A percentile compares a stretch with the other conserved stretches of the same genome.
Conservation (phyloP, 2,113 vertebrate genomes). For the Passer domesticus region DNA sequence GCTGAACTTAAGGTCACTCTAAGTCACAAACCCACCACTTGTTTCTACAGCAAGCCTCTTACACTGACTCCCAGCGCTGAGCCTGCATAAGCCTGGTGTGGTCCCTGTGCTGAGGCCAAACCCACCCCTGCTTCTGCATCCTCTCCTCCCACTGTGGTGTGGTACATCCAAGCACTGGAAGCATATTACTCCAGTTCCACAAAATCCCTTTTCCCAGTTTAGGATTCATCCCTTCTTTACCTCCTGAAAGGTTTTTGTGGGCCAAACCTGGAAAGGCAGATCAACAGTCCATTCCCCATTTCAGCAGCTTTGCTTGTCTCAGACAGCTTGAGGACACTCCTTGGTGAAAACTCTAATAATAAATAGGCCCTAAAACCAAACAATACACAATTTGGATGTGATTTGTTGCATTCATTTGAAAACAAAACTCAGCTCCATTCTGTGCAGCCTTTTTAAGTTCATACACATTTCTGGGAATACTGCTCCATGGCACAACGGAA, state of each 20-base stretch:
- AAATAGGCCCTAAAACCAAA: neutral
- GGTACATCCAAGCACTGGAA: neutral
- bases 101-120: neutral
- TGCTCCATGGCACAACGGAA: neutral
- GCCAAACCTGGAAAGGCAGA: neutral
- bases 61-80: neutral
- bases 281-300: neutral
- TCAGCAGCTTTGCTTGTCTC: neutral
- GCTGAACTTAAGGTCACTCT: neutral
- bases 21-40: neutral
- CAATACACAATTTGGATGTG: neutral
- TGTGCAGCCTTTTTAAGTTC: neutral
- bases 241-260: neutral
- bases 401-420: neutral
- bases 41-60: neutral
- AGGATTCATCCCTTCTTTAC: neutral
- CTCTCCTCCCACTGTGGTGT: neutral
- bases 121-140: neutral
- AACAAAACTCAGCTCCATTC: neutral
- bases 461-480: neutral
- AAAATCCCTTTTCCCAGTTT: neutral
- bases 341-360: neutral
- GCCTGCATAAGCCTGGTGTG: fast-evolving
- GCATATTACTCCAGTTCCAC: neutral
- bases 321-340: neutral